Percentiles rank a stretch among this genome's conserved stretches.
Evolutionary conservation across 2,888 invertebrate species (phyloP).

Genomic region (Volucella zonaria): DNA sequence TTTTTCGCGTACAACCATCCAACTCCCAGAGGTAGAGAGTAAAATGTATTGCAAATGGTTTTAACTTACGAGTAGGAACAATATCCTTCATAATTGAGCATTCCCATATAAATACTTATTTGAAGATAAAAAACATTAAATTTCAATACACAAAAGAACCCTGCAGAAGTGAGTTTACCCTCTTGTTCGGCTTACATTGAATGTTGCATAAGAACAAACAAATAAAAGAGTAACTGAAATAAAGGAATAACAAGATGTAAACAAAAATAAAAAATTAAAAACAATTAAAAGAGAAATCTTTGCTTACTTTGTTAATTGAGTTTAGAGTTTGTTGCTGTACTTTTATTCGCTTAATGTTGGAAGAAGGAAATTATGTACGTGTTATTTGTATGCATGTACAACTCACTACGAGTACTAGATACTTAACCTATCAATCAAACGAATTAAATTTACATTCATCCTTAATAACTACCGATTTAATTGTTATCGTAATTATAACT

Average conservation of each 20-base stretch:
- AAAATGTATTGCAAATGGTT: too few species aligned
- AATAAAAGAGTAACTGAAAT: neutral
- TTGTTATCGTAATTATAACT: constrained; percentile 20
- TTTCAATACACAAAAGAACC: too few species aligned
- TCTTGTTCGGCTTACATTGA: too few species aligned
- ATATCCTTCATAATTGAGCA: too few species aligned
- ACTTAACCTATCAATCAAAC: constrained; percentile 38
- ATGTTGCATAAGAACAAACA: neutral
- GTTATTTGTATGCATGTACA: neutral
- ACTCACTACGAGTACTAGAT: neutral
- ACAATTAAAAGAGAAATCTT: neutral
- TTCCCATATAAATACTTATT: too few species aligned
- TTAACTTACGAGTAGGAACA: too few species aligned
- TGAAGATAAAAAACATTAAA: too few species aligned
- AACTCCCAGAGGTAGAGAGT: too few species aligned
- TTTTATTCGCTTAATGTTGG: constrained; percentile 54
- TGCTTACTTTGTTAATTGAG: constrained; percentile 46
- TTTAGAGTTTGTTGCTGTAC: constrained; percentile 58
- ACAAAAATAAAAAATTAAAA: constrained; percentile 9
- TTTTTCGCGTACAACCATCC: too few species aligned
- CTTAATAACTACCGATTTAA: constrained; percentile 15
- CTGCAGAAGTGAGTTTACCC: too few species aligned
- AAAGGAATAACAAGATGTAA: neutral
- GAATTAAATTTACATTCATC: constrained; percentile 54
- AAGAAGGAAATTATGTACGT: constrained; percentile 31